These are phyloP conservation scores for Xenopus laevis DNA, from an alignment of 2,113 vertebrate genomes.

Conservation along the genomic window DNA sequence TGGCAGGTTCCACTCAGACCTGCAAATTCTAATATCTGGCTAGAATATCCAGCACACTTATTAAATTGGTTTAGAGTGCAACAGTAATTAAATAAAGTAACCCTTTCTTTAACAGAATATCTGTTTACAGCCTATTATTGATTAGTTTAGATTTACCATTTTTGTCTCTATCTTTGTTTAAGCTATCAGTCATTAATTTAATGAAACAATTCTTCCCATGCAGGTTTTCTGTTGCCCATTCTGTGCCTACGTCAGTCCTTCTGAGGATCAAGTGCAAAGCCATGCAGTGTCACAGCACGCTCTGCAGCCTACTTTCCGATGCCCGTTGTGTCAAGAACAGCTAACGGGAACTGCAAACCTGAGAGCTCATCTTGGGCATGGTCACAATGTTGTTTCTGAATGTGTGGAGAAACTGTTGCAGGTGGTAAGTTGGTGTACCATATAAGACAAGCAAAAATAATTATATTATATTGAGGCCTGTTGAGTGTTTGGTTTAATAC, in stretches of 20 bases:
- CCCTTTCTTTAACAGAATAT: no score
- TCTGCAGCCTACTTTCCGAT: conserved; percentile 59
- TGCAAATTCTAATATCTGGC: no score
- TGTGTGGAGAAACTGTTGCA: conserved; percentile 62
- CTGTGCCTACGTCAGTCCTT: conserved; percentile 57
- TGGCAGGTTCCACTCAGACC: no score
- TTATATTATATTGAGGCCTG: no score
- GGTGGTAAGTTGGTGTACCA: conserved; percentile 53
- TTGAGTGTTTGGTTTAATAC: no score
- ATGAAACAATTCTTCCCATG: not conserved
- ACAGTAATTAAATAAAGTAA: no score
- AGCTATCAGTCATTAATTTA: not conserved
- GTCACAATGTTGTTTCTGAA: conserved; percentile 63
- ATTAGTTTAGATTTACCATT: no score
- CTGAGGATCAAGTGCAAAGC: conserved; percentile 50
- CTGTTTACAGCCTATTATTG: no score
- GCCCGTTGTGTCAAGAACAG: conserved; percentile 62
- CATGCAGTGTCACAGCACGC: conserved; percentile 56
- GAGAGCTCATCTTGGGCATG: conserved; percentile 59
- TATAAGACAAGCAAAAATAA: no score
- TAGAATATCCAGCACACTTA: no score
- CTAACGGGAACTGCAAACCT: conserved; percentile 56
- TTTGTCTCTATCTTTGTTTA: no score
- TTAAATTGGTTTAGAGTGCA: no score
- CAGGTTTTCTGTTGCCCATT: conserved; percentile 63